Evolutionary conservation across 2,797 vertebrate genomes (phyloP).

Genomic region (Periparus ater): DNA sequence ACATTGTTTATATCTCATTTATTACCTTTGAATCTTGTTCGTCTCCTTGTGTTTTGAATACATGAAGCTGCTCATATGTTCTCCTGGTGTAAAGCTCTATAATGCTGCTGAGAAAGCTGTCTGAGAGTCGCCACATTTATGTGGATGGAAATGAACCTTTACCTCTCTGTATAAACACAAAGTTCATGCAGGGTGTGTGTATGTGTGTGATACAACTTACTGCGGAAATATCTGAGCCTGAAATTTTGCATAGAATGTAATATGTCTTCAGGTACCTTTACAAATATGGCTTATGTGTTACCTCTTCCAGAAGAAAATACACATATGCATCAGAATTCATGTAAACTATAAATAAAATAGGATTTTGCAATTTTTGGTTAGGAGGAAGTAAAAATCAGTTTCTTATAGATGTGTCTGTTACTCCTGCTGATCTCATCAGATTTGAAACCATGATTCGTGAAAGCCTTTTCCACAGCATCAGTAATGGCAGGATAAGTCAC

Average conservation of each 20-base stretch:
- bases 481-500: neutral
- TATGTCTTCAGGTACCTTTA: neutral
- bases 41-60: neutral
- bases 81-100: neutral
- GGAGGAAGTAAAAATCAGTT: neutral
- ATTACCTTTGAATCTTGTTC: neutral
- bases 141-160: neutral
- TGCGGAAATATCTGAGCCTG: neutral
- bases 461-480: neutral
- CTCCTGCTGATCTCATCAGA: neutral
- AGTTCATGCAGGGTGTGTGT: rapidly evolving
- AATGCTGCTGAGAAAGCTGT: neutral
- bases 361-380: neutral
- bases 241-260: neutral
- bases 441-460: neutral
- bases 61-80: neutral
- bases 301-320: neutral
- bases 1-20: neutral
- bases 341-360: neutral
- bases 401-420: neutral
- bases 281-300: neutral
- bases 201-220: neutral
- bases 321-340: neutral
- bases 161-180: neutral
- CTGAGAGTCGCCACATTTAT: neutral